A percentile compares a stretch with the other conserved stretches of the same genome.
Conservation (phyloP, 2,113 vertebrate species). For the Sebastes fasciatus region DNA sequence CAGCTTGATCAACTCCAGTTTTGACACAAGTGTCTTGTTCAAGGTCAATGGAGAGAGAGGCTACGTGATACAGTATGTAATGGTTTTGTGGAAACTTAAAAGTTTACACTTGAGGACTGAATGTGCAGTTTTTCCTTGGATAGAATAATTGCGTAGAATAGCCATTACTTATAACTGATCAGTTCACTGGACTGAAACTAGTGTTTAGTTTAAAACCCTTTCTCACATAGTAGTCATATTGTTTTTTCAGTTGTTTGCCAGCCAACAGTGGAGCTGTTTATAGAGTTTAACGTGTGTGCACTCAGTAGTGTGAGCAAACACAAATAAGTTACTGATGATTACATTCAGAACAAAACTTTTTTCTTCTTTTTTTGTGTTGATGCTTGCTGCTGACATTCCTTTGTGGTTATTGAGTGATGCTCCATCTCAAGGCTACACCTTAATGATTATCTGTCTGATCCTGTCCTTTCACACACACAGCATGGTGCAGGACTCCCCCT, state of each 20-base stretch:
- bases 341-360: not conserved
- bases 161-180: too few relatives aligned
- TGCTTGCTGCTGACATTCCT: not conserved
- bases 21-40: not conserved
- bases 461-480: not conserved
- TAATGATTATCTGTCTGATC: not conserved
- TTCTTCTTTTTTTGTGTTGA: not conserved
- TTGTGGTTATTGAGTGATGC: not conserved
- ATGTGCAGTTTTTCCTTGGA: not conserved
- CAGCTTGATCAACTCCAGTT: not conserved
- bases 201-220: not conserved
- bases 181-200: not conserved
- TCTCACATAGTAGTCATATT: not conserved
- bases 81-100: not conserved
- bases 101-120: not conserved
- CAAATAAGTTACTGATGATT: not conserved
- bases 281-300: not conserved
- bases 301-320: not conserved
- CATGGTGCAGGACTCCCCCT: slow-evolving; percentile 37
- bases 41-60: not conserved
- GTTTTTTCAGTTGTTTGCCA: not conserved
- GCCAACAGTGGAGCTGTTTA: too few relatives aligned
- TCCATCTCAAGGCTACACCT: not conserved
- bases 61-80: not conserved
- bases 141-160: too few relatives aligned